Conservation (phyloP, 35 echinoderm and acorn worm genomes). For the Chiridota heheva region DNA sequence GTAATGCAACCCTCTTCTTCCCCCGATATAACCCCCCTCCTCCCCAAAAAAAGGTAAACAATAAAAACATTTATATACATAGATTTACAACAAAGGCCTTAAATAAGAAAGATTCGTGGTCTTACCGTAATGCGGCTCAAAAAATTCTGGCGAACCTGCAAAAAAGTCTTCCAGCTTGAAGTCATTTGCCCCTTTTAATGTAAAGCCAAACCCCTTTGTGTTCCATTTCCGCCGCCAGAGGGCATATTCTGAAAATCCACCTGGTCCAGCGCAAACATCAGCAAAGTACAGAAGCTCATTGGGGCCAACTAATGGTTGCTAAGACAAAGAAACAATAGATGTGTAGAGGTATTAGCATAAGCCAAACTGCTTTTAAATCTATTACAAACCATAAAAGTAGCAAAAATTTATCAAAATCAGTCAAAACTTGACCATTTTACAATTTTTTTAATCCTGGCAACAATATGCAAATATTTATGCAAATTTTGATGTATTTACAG, state of each 20-base stretch:
- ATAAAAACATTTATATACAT: too few relatives aligned
- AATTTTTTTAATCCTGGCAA: too few relatives aligned
- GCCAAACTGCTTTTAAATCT: too few relatives aligned
- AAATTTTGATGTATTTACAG: too few relatives aligned
- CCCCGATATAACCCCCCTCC: background rate
- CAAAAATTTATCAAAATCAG: too few relatives aligned
- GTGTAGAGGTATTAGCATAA: background rate
- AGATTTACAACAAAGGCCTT: too few relatives aligned
- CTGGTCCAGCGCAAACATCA: slow-evolving; percentile 94
- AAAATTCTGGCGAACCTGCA: slow-evolving; percentile 88
- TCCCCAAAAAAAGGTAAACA: background rate
- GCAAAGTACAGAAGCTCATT: slow-evolving; percentile 95
- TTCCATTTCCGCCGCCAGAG: slow-evolving; percentile 78
- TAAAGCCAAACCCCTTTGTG: slow-evolving; percentile 93
- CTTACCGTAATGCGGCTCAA: slow-evolving; percentile 98
- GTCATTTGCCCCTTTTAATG: slow-evolving; percentile 86
- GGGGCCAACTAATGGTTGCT: slow-evolving; percentile 54
- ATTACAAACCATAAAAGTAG: too few relatives aligned
- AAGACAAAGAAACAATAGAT: background rate
- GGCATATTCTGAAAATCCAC: slow-evolving; percentile 95
- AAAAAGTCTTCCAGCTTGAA: slow-evolving; percentile 99
- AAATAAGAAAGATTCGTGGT: too few relatives aligned
- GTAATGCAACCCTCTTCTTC: background rate
- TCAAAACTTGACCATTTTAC: too few relatives aligned
- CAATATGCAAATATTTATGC: too few relatives aligned